Conservation (phyloP, 2,797 vertebrate species). For the Eupleurogrammus muticus region DNA sequence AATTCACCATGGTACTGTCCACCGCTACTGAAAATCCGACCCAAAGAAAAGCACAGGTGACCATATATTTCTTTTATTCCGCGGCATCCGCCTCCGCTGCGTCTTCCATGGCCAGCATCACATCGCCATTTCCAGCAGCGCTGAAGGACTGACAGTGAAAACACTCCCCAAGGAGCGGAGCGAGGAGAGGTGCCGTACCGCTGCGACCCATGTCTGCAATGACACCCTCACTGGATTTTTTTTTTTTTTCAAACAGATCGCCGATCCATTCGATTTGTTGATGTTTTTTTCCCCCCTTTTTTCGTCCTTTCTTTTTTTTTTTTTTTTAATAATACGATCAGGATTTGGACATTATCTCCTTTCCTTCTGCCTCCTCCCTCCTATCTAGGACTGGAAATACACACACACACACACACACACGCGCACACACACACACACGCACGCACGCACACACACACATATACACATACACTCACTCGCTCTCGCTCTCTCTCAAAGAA, state of each 20-base stretch:
- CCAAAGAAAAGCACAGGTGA: constrained; percentile 92
- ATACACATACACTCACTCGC: no score
- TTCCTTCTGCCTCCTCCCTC: constrained; percentile 70
- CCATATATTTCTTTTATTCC: constrained; percentile 89
- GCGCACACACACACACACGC: no score
- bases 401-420: no score
- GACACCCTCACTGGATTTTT: constrained; percentile 81
- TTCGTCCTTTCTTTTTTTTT: background rate
- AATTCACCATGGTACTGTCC: constrained; percentile 97
- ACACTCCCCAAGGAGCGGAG: constrained; percentile 83
- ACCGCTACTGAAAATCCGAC: constrained; percentile 89
- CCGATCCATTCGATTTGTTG: constrained; percentile 72
- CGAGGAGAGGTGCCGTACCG: constrained; percentile 81
- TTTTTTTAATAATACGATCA: constrained; percentile 54
- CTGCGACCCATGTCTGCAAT: constrained; percentile 85
- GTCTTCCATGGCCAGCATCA: constrained; percentile 87
- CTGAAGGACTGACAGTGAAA: constrained; percentile 83
- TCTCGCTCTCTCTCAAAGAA: no score
- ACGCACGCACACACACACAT: constrained; percentile 19
- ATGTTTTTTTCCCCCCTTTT: background rate
- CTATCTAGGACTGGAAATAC: constrained; percentile 75
- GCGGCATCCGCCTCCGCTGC: constrained; percentile 90
- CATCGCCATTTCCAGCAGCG: constrained; percentile 88
- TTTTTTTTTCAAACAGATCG: constrained; percentile 62
- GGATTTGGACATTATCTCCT: constrained; percentile 79